phyloP scores from a whole-genome alignment of 2,113 vertebrate genomes.

The Pteruthius melanotis region DNA sequence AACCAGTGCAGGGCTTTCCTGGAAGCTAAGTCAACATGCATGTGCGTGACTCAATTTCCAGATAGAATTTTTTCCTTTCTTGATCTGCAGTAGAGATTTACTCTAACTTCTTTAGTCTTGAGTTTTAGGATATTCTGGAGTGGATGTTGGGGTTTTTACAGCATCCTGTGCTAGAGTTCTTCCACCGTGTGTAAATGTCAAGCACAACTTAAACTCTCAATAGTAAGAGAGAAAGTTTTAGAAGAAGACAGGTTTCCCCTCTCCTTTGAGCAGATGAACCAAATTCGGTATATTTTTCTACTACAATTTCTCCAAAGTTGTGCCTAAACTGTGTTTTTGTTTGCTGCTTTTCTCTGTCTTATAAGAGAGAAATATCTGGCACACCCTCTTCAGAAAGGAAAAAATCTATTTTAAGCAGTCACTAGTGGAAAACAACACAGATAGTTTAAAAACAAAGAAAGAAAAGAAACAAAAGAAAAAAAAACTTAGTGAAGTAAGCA shows the following conservation, averaged over 20 bases:
- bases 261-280: not conserved
- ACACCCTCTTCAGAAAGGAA: not conserved
- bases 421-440: not conserved
- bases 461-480: not conserved
- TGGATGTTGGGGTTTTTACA: not conserved
- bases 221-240: not conserved
- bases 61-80: not conserved
- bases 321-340: not conserved
- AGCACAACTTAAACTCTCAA: not conserved
- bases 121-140: not conserved
- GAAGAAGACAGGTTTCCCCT: not conserved
- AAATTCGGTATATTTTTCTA: not conserved
- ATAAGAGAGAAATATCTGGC: not conserved
- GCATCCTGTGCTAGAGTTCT: not conserved
- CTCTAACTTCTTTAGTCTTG: not conserved
- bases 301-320: not conserved
- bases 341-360: not conserved
- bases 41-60: not conserved
- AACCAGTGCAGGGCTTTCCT: not conserved
- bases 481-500: not conserved
- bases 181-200: not conserved
- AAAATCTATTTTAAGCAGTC: not conserved
- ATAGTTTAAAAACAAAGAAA: accelerated
- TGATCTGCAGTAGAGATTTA: not conserved
- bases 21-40: not conserved